Evolutionary conservation across 1,140 invertebrate genomes (phyloP), one percentile per base, ranked within the genome.

Genomic region (Aporrectodea caliginosa): DNA sequence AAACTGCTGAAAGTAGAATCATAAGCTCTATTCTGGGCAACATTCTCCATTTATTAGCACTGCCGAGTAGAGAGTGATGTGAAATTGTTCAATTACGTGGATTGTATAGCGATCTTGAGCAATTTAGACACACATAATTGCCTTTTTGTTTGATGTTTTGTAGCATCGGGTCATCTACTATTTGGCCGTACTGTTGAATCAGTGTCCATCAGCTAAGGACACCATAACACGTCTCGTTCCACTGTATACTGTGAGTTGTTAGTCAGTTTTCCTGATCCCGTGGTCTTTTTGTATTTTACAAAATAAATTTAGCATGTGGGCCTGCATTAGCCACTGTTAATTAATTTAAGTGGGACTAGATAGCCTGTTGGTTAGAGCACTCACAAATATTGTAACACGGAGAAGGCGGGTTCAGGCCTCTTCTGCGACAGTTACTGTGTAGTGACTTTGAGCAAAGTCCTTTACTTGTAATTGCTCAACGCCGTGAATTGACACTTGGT

Each of bases 131-230:
- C 22, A 12, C 43, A 12, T 6, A 58, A 58, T 12, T 58, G 22
- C 22, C 43, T 22, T 58, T 12, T 58, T 6, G 43, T n/a, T 6
- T 35, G 33, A 29, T n/a, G 30, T 32, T 35, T 73, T 73, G 0
- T 70, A 79, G 78, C 78, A 79, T 58, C 78, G 71, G 33, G 78
- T 79, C 14, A 43, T 79, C 31, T 74, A 79, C 35, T 79, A 79
- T 34, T 35, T 79, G 27, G 35, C 58, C 27, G 22, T 79, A 31
- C 72, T 79, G n/a, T 69, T 79, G 12, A 69, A 79, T 35, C 34
- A 79, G 30, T 43, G 73, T 2, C 29, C 58, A 31, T 73, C 78
- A 34, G 34, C 27, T 30, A 72, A 73, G n/a, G 29, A 31, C 30
- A 34, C 27, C 16, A 35, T 79, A 30, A 79, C 78, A 22, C 29